Conservation (phyloP, 1,140 invertebrate species). For the Conopomorpha cramerella region DNA sequence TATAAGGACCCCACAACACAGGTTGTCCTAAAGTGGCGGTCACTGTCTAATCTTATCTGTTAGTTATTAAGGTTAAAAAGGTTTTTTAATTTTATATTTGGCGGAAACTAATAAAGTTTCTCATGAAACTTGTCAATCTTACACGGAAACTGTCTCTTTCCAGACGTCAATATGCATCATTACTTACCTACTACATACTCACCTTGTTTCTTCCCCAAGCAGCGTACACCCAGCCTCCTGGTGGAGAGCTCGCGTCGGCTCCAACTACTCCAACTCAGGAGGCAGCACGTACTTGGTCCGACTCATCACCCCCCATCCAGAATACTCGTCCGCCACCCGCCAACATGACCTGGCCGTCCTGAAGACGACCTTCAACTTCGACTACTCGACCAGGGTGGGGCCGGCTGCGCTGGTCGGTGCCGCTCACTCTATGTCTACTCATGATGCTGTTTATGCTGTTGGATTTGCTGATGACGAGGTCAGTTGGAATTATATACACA, state of each 20-base stretch:
- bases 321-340: slow-evolving; percentile 60
- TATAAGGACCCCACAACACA: too few relatives aligned
- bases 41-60: too few relatives aligned
- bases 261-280: slow-evolving; percentile 13
- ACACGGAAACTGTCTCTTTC: too few relatives aligned
- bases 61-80: too few relatives aligned
- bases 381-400: slow-evolving; percentile 10
- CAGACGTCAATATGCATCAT: too few relatives aligned
- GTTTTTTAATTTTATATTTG: too few relatives aligned
- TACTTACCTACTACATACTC: too few relatives aligned
- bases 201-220: too few relatives aligned
- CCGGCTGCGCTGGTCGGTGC: slow-evolving; percentile 18
- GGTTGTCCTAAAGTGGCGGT: too few relatives aligned
- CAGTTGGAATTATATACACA: too few relatives aligned
- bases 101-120: too few relatives aligned
- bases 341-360: slow-evolving; percentile 66
- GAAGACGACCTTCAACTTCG: slow-evolving; percentile 31
- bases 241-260: slow-evolving; percentile 31
- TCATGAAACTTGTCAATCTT: too few relatives aligned
- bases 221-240: slow-evolving; percentile 12
- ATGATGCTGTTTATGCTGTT: slow-evolving; percentile 19
- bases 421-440: slow-evolving; percentile 10
- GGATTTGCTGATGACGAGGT: slow-evolving; percentile 32
- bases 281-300: slow-evolving; percentile 19
- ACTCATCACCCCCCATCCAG: slow-evolving; percentile 50